Evolutionary conservation across 2,797 vertebrate species (phyloP).

Genomic region (Vireo griseus): DNA sequence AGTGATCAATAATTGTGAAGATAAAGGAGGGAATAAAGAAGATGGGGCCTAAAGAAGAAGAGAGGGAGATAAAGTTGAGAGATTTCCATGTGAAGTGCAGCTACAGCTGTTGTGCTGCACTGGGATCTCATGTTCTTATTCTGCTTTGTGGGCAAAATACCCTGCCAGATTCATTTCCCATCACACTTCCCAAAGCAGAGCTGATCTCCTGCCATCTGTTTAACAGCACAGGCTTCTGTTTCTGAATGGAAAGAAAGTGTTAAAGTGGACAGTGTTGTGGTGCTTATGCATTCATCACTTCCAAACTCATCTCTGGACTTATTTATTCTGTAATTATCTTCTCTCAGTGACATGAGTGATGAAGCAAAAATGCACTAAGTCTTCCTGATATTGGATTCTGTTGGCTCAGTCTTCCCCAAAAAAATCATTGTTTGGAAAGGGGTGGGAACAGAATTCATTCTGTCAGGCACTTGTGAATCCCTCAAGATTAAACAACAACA

Average conservation of each 20-base stretch:
- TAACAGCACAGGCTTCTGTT: neutral
- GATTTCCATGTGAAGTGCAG: neutral
- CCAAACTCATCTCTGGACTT: neutral
- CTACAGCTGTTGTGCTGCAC: neutral
- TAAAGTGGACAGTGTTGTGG: neutral
- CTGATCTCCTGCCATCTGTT: neutral
- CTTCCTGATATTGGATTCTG: neutral
- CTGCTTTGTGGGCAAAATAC: neutral
- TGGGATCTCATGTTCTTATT: neutral
- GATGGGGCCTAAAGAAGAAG: neutral
- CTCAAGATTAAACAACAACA: neutral
- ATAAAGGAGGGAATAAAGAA: neutral
- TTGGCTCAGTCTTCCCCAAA: neutral
- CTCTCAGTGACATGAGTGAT: neutral
- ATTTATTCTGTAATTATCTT: slow-evolving; percentile 11
- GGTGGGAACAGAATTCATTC: neutral
- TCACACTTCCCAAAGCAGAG: neutral
- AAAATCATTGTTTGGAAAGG: neutral
- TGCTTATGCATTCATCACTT: neutral
- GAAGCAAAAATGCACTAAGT: neutral
- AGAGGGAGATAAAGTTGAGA: neutral
- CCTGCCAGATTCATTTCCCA: neutral
- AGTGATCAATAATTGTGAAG: neutral
- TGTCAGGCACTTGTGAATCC: neutral
- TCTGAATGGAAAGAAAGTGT: neutral